A percentile compares a stretch with the other conserved stretches of the same genome.
Evolutionary conservation across 2,113 vertebrate species (phyloP).

Genomic region (Coptodon rendalli): DNA sequence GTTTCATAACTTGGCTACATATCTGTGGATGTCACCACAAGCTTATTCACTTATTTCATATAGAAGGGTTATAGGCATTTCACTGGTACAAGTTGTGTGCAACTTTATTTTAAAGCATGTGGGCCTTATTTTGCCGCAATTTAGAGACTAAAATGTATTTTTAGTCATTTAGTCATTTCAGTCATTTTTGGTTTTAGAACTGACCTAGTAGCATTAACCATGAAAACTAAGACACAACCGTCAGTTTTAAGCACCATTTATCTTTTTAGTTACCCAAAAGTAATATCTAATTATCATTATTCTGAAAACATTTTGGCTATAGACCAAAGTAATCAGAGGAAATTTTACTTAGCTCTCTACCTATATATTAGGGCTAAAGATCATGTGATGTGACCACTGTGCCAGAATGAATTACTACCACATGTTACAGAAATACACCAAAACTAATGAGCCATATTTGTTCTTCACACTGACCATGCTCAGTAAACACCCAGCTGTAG

Average conservation of each 20-base stretch:
- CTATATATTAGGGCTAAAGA: neutral
- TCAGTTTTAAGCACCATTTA: neutral
- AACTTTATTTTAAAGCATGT: neutral
- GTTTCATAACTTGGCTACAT: neutral
- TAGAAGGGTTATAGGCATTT: neutral
- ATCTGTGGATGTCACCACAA: neutral
- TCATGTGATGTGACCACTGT: neutral
- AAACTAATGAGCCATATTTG: neutral
- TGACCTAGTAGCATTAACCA: neutral
- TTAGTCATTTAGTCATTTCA: neutral
- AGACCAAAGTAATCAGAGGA: neutral
- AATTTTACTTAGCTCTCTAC: neutral
- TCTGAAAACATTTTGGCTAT: neutral
- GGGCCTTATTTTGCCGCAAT: neutral
- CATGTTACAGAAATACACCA: neutral
- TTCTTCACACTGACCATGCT: neutral
- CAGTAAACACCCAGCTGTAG: constrained; percentile 7
- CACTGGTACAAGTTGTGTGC: neutral
- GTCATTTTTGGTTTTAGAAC: neutral
- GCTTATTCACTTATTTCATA: neutral
- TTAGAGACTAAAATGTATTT: neutral
- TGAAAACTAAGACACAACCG: neutral
- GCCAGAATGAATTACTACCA: neutral
- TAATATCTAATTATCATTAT: neutral
- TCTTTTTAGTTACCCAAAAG: neutral